These are phyloP conservation scores for Proisotoma minuta DNA, from an alignment of 2,888 invertebrate genomes.

Conservation along the genomic window DNA sequence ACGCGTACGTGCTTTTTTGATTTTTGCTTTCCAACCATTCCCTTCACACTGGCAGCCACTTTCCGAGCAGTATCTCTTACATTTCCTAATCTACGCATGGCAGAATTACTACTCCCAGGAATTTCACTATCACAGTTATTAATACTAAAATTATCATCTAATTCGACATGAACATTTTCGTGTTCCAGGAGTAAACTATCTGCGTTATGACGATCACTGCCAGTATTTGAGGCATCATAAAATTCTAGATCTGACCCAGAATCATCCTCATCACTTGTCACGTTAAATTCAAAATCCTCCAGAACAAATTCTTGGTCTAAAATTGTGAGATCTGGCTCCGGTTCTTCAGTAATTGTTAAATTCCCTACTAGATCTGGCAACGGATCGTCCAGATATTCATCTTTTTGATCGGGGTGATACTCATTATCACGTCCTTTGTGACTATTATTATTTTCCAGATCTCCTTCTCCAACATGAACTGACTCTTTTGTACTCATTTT, in stretches of 20 bases:
- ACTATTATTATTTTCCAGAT: neutral
- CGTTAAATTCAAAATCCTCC: slow-evolving; percentile 47
- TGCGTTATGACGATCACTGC: slow-evolving; percentile 16
- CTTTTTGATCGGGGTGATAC: slow-evolving; percentile 26
- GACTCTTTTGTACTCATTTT: too few species aligned
- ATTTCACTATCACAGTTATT: slow-evolving; percentile 35
- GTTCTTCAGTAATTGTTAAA: slow-evolving; percentile 42
- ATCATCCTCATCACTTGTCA: slow-evolving; percentile 41
- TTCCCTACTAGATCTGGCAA: slow-evolving; percentile 47
- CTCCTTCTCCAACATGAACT: too few species aligned
- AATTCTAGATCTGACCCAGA: slow-evolving; percentile 46
- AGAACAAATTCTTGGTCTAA: slow-evolving; percentile 44
- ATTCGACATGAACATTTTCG: slow-evolving; percentile 47
- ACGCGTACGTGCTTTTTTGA: slow-evolving; percentile 38
- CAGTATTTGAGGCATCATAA: slow-evolving; percentile 39
- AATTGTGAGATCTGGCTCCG: slow-evolving; percentile 45
- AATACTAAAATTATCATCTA: slow-evolving; percentile 39
- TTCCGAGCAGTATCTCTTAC: slow-evolving; percentile 41
- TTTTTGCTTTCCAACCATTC: slow-evolving; percentile 42
- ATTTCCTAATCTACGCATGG: slow-evolving; percentile 29
- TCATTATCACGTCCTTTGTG: slow-evolving; percentile 7
- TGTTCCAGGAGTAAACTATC: slow-evolving; percentile 34
- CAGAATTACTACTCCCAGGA: slow-evolving; percentile 17
- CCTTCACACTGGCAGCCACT: slow-evolving; percentile 41
- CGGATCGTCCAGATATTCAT: slow-evolving; percentile 47